Evolutionary conservation across 1,140 invertebrate genomes (phyloP).

Genomic region (Cyclargus thomasi): DNA sequence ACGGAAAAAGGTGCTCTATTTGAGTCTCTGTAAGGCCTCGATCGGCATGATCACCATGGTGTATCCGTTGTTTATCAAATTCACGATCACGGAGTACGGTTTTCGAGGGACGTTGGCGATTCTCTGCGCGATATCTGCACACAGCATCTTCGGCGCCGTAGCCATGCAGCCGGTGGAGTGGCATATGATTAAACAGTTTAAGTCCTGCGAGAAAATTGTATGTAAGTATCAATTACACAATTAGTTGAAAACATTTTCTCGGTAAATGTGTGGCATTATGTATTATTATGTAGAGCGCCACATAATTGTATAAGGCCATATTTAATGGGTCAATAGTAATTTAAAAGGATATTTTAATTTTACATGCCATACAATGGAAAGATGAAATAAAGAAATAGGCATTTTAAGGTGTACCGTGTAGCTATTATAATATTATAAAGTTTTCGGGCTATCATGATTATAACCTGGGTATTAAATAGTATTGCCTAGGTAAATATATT

Average conservation of each 20-base stretch:
- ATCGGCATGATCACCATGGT: conserved; percentile 77
- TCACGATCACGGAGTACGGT: conserved; percentile 76
- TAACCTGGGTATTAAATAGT: no score
- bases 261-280: neutral
- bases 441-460: no score
- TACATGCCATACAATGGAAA: neutral
- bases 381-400: neutral
- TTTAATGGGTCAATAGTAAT: neutral
- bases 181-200: conserved; percentile 76
- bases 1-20: conserved; percentile 74
- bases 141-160: conserved; percentile 78
- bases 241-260: neutral
- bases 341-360: neutral
- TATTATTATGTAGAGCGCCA: neutral
- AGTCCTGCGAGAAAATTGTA: conserved; percentile 60
- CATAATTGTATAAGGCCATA: neutral
- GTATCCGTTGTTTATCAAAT: conserved; percentile 76
- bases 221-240: conserved; percentile 44
- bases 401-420: no score
- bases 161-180: conserved; percentile 83
- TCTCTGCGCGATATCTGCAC: conserved; percentile 76
- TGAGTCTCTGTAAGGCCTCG: conserved; percentile 77
- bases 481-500: no score
- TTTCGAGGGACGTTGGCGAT: conserved; percentile 79
- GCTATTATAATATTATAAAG: no score